Percentiles rank a stretch among this genome's conserved stretches.
Conservation (phyloP, 2,797 vertebrate genomes). For the Serranus cabrilla region DNA sequence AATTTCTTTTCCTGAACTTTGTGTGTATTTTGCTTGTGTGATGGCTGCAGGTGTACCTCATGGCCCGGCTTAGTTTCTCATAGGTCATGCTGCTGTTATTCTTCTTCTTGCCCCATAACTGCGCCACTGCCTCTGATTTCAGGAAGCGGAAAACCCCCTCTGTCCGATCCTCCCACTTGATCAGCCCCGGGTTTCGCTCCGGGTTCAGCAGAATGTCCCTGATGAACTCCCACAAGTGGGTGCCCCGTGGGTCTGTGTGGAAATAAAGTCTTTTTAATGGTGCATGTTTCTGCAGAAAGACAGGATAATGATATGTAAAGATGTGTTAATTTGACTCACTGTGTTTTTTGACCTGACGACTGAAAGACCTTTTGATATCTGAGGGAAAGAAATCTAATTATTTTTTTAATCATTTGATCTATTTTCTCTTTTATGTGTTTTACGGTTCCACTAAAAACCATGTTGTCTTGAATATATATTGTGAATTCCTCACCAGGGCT, state of each 20-base stretch:
- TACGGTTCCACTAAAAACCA: neutral
- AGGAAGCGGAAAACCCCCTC: conserved; percentile 97
- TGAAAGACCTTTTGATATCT: conserved; percentile 90
- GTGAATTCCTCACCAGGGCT: conserved; percentile 77
- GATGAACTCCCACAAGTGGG: conserved; percentile 99
- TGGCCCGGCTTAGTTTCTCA: conserved; percentile 97
- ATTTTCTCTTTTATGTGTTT: neutral
- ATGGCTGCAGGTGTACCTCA: conserved; percentile 88
- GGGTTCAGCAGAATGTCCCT: conserved; percentile 96
- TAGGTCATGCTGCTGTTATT: conserved; percentile 99
- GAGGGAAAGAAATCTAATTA: conserved; percentile 41
- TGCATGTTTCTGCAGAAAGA: neutral
- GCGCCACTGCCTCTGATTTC: conserved; percentile 97
- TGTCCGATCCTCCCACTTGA: conserved; percentile 97
- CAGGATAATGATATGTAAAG: neutral
- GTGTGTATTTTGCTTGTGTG: neutral
- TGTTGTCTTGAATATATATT: neutral
- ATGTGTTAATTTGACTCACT: conserved; percentile 86
- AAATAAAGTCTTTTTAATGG: neutral
- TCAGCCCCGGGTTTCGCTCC: conserved; percentile 95
- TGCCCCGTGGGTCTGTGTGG: conserved; percentile 91
- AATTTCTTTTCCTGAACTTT: neutral
- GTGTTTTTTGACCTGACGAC: conserved; percentile 92
- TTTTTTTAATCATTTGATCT: neutral
- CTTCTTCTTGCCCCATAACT: conserved; percentile 99